These are phyloP conservation scores for Saccopteryx leptura DNA, from an alignment of 2,113 vertebrate genomes.

Conservation along the genomic window DNA sequence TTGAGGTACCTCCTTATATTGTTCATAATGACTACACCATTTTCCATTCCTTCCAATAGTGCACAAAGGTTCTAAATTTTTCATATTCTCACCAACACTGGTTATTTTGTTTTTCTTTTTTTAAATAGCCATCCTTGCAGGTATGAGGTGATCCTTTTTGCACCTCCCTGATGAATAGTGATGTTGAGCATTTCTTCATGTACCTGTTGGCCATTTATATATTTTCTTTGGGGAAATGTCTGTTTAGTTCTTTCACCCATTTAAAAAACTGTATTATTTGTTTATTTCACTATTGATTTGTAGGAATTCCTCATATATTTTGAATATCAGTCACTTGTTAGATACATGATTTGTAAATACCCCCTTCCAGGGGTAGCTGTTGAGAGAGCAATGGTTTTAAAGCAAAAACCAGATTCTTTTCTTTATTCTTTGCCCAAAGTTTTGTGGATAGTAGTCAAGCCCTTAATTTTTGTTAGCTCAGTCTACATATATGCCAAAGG, in stretches of 20 bases:
- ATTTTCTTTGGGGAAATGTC: not conserved
- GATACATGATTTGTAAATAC: not conserved
- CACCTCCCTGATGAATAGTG: not conserved
- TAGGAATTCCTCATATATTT: constrained; percentile 1
- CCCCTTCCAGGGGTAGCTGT: not conserved
- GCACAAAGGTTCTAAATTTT: not conserved
- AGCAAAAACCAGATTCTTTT: not conserved
- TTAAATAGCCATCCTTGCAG: not conserved
- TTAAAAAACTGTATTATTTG: constrained; percentile 15
- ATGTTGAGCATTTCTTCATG: not conserved
- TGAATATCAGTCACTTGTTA: not conserved
- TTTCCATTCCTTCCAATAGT: not conserved
- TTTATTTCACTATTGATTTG: not conserved
- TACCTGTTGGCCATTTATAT: not conserved
- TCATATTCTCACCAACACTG: not conserved
- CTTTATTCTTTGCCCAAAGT: not conserved
- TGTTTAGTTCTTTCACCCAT: not conserved
- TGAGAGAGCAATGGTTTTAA: not conserved
- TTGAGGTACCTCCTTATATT: not conserved
- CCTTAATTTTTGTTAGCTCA: not conserved
- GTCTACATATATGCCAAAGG: not conserved
- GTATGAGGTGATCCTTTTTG: not conserved
- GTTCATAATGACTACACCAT: not conserved
- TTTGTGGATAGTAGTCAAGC: not conserved
- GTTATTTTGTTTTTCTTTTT: not conserved